Evolutionary conservation across 2,113 vertebrate genomes (phyloP), one percentile per base, ranked within the genome.

Genomic region (Platichthys flesus): DNA sequence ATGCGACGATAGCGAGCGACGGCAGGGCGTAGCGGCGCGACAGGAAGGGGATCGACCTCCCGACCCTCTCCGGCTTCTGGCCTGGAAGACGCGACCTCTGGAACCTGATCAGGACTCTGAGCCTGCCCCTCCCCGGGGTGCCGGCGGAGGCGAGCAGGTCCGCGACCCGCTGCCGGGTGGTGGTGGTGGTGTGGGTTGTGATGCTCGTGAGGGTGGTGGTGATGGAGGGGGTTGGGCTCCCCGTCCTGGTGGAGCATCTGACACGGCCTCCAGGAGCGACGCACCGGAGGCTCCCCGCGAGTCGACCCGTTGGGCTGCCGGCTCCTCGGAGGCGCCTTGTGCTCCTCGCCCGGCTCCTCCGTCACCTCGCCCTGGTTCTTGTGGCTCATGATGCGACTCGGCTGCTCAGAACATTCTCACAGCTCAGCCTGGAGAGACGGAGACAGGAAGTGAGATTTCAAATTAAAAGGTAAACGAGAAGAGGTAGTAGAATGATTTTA

Each of bases 211-310:
- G 74, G 86, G 2, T 76, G 87, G 13, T 85, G 73, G 3, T 86
- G 90, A 49, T 89, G 90, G 59, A 89, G 85, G 37, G 86, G 86
- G 64, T 84, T 83, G 37, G 67, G 60, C 71, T 90, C 90, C 45
- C 90, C 91, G 9, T 95, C 93, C 54, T 90, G 93, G 82, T 85
- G 90, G 70, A 85, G 84, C 81, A 93, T 90, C 85, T 95, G 94
- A 37, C 94, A 95, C 1, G 94, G 93, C 69, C 94, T 92, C 93
- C 93, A 94, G 69, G 92, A 93, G 40, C 91, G 90, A 23, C 92
- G 91, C 1, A 77, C 71, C 15, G 88, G 79, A 23, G 89, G 76
- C 14, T 94, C 92, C 3, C 64, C 79, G 0, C 49, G 71, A 0
- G 84, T 8, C 2, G 83, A 76, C 26, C 88, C 91, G 5, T 93